These are phyloP conservation scores for Sanderia malayensis DNA, from an alignment of 30 jellyfish, hydroid and myxozoan species.

Conservation along the genomic window DNA sequence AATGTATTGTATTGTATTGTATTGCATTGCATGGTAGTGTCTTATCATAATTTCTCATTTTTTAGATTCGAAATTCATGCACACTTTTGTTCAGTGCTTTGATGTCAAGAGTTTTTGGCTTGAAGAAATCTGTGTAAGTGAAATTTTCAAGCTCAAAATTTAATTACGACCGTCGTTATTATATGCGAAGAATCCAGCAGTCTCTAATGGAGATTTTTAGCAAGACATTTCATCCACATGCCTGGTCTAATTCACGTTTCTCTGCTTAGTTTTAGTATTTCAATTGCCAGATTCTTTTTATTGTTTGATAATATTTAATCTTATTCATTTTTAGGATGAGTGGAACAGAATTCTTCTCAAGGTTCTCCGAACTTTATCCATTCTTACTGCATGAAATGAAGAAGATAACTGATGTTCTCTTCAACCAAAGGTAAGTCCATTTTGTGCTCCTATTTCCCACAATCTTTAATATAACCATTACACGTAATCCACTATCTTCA, in stretches of 20 bases:
- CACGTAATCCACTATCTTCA: no score
- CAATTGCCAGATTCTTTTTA: background rate
- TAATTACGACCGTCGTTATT: no score
- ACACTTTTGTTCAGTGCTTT: conserved; percentile 84
- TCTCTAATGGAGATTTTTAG: no score
- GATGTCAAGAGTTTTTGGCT: conserved; percentile 86
- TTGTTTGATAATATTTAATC: background rate
- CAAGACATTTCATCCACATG: no score
- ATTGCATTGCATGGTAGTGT: conserved; percentile 20
- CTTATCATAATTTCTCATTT: background rate
- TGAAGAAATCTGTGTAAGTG: conserved; percentile 66
- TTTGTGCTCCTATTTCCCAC: no score
- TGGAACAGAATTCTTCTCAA: conserved; percentile 93
- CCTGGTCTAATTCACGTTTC: no score
- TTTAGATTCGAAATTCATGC: conserved; percentile 82
- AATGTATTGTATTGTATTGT: conserved; percentile 25
- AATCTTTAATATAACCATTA: no score
- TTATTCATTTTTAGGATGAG: conserved; percentile 66
- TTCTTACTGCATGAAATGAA: conserved; percentile 58
- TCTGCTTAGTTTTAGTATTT: no score
- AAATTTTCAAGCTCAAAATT: no score
- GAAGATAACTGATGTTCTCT: background rate
- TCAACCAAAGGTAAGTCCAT: no score
- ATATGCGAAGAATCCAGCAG: no score
- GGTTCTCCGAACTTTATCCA: conserved; percentile 70